Conservation (phyloP, 2,113 vertebrate species). For the Hassar affinis region DNA sequence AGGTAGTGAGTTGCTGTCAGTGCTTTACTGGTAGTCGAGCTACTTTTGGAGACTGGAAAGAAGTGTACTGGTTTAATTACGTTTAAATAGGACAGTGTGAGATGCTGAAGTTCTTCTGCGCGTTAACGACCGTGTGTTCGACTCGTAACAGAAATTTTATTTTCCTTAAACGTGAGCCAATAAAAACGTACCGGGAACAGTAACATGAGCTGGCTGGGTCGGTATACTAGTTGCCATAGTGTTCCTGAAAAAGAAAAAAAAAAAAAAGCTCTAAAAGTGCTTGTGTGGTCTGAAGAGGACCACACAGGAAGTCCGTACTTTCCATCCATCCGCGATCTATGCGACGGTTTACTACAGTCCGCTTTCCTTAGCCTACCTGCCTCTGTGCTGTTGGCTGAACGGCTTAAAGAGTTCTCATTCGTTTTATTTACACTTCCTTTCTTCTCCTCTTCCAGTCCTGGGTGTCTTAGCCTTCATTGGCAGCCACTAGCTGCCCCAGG, state of each 20-base stretch:
- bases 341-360: slow-evolving; percentile 27
- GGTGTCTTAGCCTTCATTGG: slow-evolving; percentile 86
- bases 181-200: slow-evolving; percentile 1
- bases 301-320: slow-evolving; percentile 24
- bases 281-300: slow-evolving; percentile 41
- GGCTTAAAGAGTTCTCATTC: slow-evolving; percentile 23
- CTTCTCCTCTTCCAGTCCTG: neutral
- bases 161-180: neutral
- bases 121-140: neutral
- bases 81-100: neutral
- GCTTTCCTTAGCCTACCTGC: slow-evolving; percentile 23
- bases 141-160: slow-evolving; percentile 1
- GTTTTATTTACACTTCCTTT: neutral
- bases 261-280: slow-evolving; percentile 61
- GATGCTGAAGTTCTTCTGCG: slow-evolving; percentile 38
- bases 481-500: slow-evolving; percentile 91
- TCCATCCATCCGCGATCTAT: slow-evolving; percentile 16
- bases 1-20: slow-evolving; percentile 80
- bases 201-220: slow-evolving; percentile 32
- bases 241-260: slow-evolving; percentile 36
- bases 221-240: too few relatives aligned
- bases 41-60: slow-evolving; percentile 58
- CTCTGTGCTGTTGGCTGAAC: slow-evolving; percentile 34
- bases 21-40: slow-evolving; percentile 71
- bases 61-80: too few relatives aligned